Evolutionary conservation across 2,797 vertebrate species (phyloP), one percentile per base, ranked within the genome.

Genomic region (Hydrophis major): DNA sequence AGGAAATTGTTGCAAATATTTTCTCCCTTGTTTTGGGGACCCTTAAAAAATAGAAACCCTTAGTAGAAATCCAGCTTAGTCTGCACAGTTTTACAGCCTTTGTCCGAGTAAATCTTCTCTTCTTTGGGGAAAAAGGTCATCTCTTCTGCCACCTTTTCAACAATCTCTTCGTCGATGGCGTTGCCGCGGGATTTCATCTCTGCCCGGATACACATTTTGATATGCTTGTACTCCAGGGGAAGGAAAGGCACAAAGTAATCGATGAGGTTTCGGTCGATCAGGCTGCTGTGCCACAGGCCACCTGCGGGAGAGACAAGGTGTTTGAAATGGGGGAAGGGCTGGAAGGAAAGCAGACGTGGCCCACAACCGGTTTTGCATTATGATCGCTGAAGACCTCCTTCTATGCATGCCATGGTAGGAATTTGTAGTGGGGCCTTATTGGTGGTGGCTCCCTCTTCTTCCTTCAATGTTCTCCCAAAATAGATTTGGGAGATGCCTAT

Each of bases 171-270:
- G 13, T 98, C 50, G 0, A 97, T 78, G 0, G 1, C 0, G 0
- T 86, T 55, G 27, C 98, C 97, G 0, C 97, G 98, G 94, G 97
- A 97, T 32, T 2, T 60, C 98, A 99, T 98, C 95, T 99, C 98
- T 0, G 98, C 98, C 95, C 97, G 92, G 87, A 97, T 95, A 0
- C 99, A 99, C 98, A 98, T 98, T 92, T 98, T 96, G 22, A 99
- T 97, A 0, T 99, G 99, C 56, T 63, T 95, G 95, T 98, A 98
- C 96, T 99, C 99, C 98, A 99, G 96, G 11, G 99, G 99, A 93
- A 99, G 98, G 93, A 99, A 99, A 3, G 99, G 99, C 53, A 99
- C 96, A 0, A 99, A 99, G 96, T 98, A 99, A 95, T 99, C 99
- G 86, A 99, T 98, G 96, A 99, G 97, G 97, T 98, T 98, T 95